Percentiles rank a stretch among this genome's conserved stretches.
phyloP scores from a whole-genome alignment of 1,140 invertebrate genomes.

The Limonius californicus region DNA sequence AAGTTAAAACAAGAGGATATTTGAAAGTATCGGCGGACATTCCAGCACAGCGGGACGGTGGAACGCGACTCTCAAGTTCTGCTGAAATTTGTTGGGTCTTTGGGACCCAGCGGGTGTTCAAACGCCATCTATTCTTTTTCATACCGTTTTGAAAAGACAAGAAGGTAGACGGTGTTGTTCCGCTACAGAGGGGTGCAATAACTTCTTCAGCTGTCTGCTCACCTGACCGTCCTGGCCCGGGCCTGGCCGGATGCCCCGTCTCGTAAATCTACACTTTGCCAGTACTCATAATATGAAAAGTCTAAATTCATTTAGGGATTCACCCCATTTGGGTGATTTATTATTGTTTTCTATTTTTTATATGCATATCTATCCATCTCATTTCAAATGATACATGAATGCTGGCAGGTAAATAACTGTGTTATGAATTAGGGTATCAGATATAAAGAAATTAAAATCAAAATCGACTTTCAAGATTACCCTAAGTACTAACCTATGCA shows the following conservation, averaged over 20 bases:
- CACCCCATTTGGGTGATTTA: not conserved
- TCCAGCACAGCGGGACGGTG: constrained; percentile 19
- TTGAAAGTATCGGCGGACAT: constrained; percentile 19
- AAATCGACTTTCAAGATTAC: too few species aligned
- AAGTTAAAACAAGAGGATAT: constrained; percentile 12
- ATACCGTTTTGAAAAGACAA: constrained; percentile 18
- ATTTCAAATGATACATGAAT: not conserved
- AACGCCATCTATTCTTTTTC: constrained; percentile 24
- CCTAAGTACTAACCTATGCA: too few species aligned
- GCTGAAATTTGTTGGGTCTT: constrained; percentile 23
- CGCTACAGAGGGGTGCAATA: constrained; percentile 17
- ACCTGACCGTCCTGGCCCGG: constrained; percentile 2
- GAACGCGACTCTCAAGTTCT: constrained; percentile 17
- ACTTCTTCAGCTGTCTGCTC: constrained; percentile 17
- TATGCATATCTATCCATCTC: not conserved
- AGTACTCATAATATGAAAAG: not conserved
- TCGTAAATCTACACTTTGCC: constrained; percentile 9
- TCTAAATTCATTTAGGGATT: not conserved
- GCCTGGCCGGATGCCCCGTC: not conserved
- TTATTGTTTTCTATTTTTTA: not conserved
- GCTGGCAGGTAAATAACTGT: too few species aligned
- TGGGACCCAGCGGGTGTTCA: constrained; percentile 17
- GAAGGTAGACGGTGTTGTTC: constrained; percentile 22
- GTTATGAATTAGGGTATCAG: too few species aligned
- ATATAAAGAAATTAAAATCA: too few species aligned